Base-by-base conservation (phyloP, 1,140 invertebrate species). In the Sminthurides bifidus region DNA sequence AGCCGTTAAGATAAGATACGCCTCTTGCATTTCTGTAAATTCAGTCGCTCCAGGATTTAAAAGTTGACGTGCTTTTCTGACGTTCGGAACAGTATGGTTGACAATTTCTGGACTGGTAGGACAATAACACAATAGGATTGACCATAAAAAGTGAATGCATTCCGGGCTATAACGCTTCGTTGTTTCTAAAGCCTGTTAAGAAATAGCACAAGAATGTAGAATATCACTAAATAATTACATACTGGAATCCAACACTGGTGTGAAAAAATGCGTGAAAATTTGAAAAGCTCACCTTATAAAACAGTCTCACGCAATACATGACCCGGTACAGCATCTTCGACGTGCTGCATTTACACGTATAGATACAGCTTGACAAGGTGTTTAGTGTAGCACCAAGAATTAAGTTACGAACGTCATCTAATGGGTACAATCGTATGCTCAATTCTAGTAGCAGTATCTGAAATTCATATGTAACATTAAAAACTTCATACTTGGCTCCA, bases 131-230 rank as follows among this genome's bases (percentile, higher is more conserved):
- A 46, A 44, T 2, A 55, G 19, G 30, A 55, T 45, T 3, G 53
- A 55, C 27, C 21, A 46, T n/a, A 55, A 33, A 24, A 55, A 46
- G n/a, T 12, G 17, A 2, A 55, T 3, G 12, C 45, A 29, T 55
- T 55, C 53, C 2, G 53, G 53, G 15, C 8, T 21, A 31, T 46
- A 55, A 4, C 49, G 19, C 23, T 52, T 52, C 3, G 49, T 23
- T 24, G 4, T 21, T 23, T 38, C 12, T 14, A 52, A 31, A 52
- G 17, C n/a, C n/a, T n/a, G n/a, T n/a, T n/a, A n/a, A n/a, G n/a
- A n/a, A n/a, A n/a, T n/a, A n/a, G n/a, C n/a, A n/a, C n/a, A n/a
- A n/a, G n/a, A n/a, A n/a, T n/a, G n/a, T n/a, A n/a, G n/a, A n/a
- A n/a, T n/a, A n/a, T n/a, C n/a, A n/a, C n/a, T n/a, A n/a, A n/a